Percentiles rank a stretch among this genome's conserved stretches.
Evolutionary conservation across 2,113 vertebrate genomes (phyloP).

Genomic region (Coptodon rendalli): DNA sequence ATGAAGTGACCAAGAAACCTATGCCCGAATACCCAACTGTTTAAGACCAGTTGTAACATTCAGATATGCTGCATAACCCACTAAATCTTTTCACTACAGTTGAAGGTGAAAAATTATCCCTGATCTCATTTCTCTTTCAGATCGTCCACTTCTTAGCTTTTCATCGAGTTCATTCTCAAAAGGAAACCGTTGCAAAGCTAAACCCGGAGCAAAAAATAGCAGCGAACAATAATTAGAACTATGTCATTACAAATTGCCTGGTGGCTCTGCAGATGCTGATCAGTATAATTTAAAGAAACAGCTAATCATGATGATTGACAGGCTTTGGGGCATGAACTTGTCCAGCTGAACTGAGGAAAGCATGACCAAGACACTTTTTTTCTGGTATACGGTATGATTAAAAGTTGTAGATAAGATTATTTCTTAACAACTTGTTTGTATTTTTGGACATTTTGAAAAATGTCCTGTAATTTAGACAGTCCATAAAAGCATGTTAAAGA

Average conservation of each 20-base stretch:
- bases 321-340: not conserved
- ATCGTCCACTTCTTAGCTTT: not conserved
- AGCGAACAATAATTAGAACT: not conserved
- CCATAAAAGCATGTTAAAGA: not conserved
- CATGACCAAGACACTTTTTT: not conserved
- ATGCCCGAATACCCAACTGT: not conserved
- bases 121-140: not conserved
- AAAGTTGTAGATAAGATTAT: not conserved
- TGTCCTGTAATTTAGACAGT: not conserved
- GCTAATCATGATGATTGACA: constrained; percentile 21
- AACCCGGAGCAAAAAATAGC: not conserved
- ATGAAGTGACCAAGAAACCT: not conserved
- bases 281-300: not conserved
- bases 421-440: not conserved
- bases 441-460: not conserved
- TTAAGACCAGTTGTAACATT: not conserved
- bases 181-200: not conserved
- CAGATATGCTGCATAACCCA: not conserved
- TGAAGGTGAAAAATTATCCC: not conserved
- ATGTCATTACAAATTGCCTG: not conserved
- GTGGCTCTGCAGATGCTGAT: constrained; percentile 5
- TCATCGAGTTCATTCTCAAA: not conserved
- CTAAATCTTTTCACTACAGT: not conserved
- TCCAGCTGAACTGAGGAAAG: not conserved
- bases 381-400: not conserved